Conservation (phyloP, 2,888 invertebrate species). For the Hirtodrosophila confusa region DNA sequence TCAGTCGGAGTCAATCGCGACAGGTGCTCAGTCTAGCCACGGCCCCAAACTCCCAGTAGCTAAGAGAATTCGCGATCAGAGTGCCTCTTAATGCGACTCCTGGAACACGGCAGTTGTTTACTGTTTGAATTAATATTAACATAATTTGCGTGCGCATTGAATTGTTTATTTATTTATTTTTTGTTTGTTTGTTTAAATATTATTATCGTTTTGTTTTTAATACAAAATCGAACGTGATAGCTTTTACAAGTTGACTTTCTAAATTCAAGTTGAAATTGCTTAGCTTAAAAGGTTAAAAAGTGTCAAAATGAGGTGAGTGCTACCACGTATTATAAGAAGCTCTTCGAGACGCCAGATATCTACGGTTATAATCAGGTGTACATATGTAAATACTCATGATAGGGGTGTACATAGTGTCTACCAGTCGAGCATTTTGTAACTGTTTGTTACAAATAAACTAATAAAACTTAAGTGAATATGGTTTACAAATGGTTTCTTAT, state of each 20-base stretch:
- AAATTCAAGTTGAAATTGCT: neutral
- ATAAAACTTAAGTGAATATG: too few species aligned
- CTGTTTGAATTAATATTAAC: neutral
- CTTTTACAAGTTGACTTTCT: slow-evolving; percentile 14
- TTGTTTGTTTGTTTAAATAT: slow-evolving; percentile 6
- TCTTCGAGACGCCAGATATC: too few species aligned
- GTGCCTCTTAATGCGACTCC: slow-evolving; percentile 10
- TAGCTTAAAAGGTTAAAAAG: neutral
- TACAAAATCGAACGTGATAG: slow-evolving; percentile 24
- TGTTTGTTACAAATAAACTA: too few species aligned
- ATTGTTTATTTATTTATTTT: neutral
- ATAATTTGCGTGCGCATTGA: slow-evolving; percentile 1
- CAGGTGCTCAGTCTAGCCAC: slow-evolving; percentile 44
- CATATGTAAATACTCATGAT: neutral
- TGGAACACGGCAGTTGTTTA: slow-evolving; percentile 1
- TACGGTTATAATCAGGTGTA: neutral
- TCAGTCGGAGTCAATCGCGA: slow-evolving; percentile 48
- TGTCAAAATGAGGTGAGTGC: slow-evolving; percentile 54
- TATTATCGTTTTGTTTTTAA: slow-evolving; percentile 1
- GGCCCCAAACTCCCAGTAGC: neutral
- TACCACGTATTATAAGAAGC: neutral
- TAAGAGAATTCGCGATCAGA: slow-evolving; percentile 8
- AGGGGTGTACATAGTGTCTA: too few species aligned
- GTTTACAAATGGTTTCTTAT: too few species aligned
- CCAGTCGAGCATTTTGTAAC: too few species aligned